Conservation (phyloP, 2,113 vertebrate genomes). For the Naja naja region DNA sequence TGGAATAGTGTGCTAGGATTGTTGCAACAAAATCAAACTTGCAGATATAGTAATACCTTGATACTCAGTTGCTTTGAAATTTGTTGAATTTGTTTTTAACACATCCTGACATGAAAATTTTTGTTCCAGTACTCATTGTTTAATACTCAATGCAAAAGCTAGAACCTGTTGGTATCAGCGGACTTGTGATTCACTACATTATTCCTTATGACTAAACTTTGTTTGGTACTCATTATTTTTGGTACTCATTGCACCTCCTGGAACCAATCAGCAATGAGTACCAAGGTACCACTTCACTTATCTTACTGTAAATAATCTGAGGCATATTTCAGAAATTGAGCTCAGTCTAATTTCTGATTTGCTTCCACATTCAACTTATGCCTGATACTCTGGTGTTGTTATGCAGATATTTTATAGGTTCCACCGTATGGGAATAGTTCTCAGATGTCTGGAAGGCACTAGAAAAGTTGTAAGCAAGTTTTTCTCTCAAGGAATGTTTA, state of each 20-base stretch:
- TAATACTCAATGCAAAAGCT: neutral
- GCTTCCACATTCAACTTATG: neutral
- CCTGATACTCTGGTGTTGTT: slow-evolving; percentile 29
- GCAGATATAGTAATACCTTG: slow-evolving; percentile 41
- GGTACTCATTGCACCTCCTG: neutral
- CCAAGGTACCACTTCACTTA: neutral
- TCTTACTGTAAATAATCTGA: slow-evolving; percentile 34
- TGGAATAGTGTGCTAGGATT: neutral
- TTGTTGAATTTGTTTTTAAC: neutral
- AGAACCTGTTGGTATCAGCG: neutral
- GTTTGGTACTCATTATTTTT: neutral
- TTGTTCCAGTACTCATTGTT: neutral
- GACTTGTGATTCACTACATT: neutral
- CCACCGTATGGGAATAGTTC: neutral
- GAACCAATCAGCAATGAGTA: neutral
- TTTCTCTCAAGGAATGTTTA: neutral
- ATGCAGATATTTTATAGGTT: neutral
- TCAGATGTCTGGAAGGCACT: neutral
- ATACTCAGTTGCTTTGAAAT: neutral
- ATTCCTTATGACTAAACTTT: neutral
- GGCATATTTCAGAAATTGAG: slow-evolving; percentile 29
- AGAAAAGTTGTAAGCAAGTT: neutral
- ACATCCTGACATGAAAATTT: neutral
- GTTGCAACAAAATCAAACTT: slow-evolving; percentile 19
- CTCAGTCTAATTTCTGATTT: neutral